Evolutionary conservation across 2,888 invertebrate genomes (phyloP), one percentile per base, ranked within the genome.

Genomic region (Polyploca ridens): DNA sequence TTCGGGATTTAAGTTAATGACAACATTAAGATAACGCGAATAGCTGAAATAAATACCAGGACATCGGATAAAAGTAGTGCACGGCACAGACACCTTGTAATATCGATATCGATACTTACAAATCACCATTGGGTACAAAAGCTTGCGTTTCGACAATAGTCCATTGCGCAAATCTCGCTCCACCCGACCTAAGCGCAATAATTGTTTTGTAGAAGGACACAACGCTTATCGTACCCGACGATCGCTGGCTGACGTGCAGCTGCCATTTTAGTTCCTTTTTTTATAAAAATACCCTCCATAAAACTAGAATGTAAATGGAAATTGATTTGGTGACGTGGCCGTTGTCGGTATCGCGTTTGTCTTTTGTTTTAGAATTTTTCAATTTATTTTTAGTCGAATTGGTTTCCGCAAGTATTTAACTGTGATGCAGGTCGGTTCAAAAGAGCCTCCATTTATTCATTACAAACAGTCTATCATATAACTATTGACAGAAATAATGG

Each of bases 141-240:
- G 81, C 79, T 78, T 76, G 77, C 74, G 70, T 75, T 58, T 46
- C 19, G 69, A 82, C 79, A 85, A 86, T 82, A 83, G 84, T 74
- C 75, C 70, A 83, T 89, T 90, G 86, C 86, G 83, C 86, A 90
- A 91, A 88, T 89, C 89, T 85, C 80, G 73, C 72, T 77, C 80
- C 76, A 73, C 74, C 76, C 80, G 76, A 83, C 81, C 81, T 82
- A 83, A 82, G 83, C 84, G 83, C 83, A 82, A 86, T 91, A 90
- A 93, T 93, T 92, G 91, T 90, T 92, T 90, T 86, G 90, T 89
- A 83, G 89, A 90, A 91, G 90, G 91, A 92, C 91, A 88, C 78
- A 74, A 73, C 61, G 81, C 79, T 87, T 91, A 93, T 91, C 92
- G 85, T 73, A 70, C 75, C 71, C 69, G 74, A 81, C 88, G 83